phyloP scores from a whole-genome alignment of 2,888 invertebrate genomes.

The Tachina grossa region DNA sequence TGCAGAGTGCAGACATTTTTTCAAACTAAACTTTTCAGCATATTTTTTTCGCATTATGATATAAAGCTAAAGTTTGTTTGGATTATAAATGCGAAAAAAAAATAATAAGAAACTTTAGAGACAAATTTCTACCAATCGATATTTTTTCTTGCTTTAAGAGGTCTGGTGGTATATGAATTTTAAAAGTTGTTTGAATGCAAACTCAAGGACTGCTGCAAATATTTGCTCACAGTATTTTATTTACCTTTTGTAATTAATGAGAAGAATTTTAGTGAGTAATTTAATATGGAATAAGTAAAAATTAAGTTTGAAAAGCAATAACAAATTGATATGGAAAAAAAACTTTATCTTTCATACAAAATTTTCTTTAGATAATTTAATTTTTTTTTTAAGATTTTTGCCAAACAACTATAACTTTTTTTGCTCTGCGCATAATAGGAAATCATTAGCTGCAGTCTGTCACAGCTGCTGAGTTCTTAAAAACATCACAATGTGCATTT shows the following conservation, averaged over 20 bases:
- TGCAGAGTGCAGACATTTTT: conserved; percentile 24
- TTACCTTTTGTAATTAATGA: background rate
- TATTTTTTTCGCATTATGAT: conserved; percentile 37
- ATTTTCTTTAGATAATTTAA: too few relatives aligned
- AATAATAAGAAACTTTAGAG: conserved; percentile 33
- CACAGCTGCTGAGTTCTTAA: too few relatives aligned
- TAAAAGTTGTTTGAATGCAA: conserved; percentile 6
- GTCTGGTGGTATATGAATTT: background rate
- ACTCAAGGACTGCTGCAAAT: background rate
- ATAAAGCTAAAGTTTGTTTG: conserved; percentile 45
- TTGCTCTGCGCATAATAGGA: too few relatives aligned
- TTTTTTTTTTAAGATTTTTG: too few relatives aligned
- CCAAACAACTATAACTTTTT: too few relatives aligned
- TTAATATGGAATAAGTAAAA: background rate
- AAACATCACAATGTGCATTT: too few relatives aligned
- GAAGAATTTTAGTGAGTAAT: background rate
- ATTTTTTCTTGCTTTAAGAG: background rate
- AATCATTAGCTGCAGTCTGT: too few relatives aligned
- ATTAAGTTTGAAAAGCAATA: background rate
- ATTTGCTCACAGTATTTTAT: background rate
- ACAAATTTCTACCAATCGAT: conserved; percentile 47
- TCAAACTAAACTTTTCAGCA: conserved; percentile 38
- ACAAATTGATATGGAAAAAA: background rate
- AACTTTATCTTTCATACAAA: too few relatives aligned
- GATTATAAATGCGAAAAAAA: conserved; percentile 11